These are phyloP conservation scores for Cryptocephalus primarius DNA, from an alignment of 2,888 invertebrate species.

Conservation along the genomic window DNA sequence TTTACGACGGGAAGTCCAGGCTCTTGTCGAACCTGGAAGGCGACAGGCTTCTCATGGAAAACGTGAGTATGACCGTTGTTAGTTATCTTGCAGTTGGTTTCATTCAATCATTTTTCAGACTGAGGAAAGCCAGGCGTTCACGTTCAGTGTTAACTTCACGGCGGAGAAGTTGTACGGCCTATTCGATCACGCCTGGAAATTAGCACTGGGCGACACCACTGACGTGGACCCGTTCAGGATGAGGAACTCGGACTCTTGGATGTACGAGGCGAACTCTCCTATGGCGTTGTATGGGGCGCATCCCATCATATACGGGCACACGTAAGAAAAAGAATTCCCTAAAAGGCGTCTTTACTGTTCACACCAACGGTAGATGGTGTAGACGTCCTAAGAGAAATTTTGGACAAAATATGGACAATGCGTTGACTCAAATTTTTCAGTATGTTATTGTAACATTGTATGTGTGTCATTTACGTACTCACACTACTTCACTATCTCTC, in stretches of 20 bases:
- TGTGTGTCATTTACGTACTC: no score
- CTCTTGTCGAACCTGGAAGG: not conserved
- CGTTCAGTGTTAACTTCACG: constrained; percentile 15
- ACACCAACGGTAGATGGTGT: no score
- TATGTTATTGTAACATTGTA: no score
- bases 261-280: constrained; percentile 79
- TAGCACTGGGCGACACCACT: constrained; percentile 68
- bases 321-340: constrained; percentile 53
- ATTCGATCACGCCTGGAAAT: constrained; percentile 87
- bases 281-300: constrained; percentile 56
- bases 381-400: no score
- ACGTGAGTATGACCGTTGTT: not conserved
- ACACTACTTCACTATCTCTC: no score
- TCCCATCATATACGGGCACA: constrained; percentile 85
- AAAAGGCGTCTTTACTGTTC: no score
- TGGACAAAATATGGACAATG: no score
- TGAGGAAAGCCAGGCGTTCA: constrained; percentile 15
- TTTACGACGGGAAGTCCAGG: not conserved
- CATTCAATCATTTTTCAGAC: constrained; percentile 8
- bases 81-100: not conserved
- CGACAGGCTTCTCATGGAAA: not conserved
- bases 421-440: no score
- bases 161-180: constrained; percentile 37
- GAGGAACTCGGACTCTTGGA: constrained; percentile 72
- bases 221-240: constrained; percentile 77